Conservation (phyloP, 2,888 invertebrate species). For the Taenaris catops region DNA sequence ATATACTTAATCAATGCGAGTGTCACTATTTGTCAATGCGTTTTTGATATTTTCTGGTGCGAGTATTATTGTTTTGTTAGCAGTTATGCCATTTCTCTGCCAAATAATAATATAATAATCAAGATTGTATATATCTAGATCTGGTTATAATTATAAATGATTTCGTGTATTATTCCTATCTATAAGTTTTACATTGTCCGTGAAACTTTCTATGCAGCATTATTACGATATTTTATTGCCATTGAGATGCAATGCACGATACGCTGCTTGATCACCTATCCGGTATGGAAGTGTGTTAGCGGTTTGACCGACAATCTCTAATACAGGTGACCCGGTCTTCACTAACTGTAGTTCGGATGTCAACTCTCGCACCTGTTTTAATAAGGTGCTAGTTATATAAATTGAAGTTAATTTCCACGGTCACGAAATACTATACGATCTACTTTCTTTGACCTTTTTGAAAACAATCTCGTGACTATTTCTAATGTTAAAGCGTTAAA, state of each 20-base stretch:
- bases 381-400: slow-evolving; percentile 64
- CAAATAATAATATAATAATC: no score
- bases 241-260: slow-evolving; percentile 18
- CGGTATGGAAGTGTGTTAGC: slow-evolving; percentile 54
- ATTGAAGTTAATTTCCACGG: slow-evolving; percentile 56
- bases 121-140: no score
- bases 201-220: slow-evolving; percentile 20
- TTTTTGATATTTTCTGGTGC: no score
- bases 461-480: background rate
- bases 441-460: slow-evolving; percentile 10
- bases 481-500: no score
- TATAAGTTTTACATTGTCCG: no score
- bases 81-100: no score
- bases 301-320: slow-evolving; percentile 40
- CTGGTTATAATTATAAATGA: no score
- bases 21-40: no score
- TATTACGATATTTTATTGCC: slow-evolving; percentile 20
- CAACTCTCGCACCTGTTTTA: slow-evolving; percentile 51
- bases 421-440: slow-evolving; percentile 33
- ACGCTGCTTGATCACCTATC: slow-evolving; percentile 31
- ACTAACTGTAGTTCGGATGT: slow-evolving; percentile 67
- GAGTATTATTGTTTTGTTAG: no score
- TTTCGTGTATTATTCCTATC: no score
- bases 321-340: slow-evolving; percentile 69
- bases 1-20: no score